Evolutionary conservation across 2,113 vertebrate species (phyloP).

Genomic region (Bubo scandiacus): DNA sequence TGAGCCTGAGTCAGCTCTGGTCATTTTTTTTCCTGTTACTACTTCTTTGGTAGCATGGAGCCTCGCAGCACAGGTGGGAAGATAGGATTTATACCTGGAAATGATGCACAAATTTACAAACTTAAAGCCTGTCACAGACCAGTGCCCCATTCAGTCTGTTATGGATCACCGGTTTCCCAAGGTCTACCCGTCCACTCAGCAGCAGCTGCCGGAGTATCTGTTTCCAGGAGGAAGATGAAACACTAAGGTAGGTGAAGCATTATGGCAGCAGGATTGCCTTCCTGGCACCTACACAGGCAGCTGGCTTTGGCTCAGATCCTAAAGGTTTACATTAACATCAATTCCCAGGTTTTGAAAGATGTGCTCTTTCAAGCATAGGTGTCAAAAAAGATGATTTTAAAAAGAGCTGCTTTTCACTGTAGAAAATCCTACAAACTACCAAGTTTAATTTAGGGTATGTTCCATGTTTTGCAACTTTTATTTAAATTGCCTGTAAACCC

Average conservation of each 20-base stretch:
- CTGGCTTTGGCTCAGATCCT: neutral
- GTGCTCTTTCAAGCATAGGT: neutral
- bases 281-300: neutral
- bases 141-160: too few relatives aligned
- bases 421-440: neutral
- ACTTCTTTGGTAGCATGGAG: neutral
- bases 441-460: neutral
- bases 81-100: neutral
- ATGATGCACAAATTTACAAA: neutral
- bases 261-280: neutral
- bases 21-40: neutral
- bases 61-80: neutral
- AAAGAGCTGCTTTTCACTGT: fast-evolving
- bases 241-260: neutral
- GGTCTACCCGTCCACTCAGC: neutral
- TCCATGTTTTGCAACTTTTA: neutral
- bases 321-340: neutral
- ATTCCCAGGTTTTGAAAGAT: neutral
- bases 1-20: neutral
- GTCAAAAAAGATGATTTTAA: neutral
- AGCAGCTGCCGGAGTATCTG: neutral
- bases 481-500: neutral
- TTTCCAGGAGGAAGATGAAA: neutral
- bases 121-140: neutral
- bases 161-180: neutral